Conservation (phyloP, 2,797 vertebrate species). For the Sebastes steindachneri region DNA sequence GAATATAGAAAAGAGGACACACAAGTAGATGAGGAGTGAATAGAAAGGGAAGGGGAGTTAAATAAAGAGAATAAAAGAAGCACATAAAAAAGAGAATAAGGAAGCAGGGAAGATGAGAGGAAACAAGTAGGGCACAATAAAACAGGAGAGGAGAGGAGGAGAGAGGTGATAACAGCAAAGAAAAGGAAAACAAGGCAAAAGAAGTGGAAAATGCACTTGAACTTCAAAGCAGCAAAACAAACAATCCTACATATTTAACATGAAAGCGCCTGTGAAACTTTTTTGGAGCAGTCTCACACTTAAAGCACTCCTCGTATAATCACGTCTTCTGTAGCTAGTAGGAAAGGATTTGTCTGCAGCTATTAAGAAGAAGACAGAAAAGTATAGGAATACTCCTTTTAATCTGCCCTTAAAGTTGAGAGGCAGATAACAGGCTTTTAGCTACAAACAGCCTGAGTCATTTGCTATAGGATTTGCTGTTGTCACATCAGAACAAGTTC, state of each 20-base stretch:
- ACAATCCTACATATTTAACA: conserved; percentile 61
- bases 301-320: conserved; percentile 56
- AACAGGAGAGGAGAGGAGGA: neutral
- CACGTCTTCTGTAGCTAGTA: conserved; percentile 56
- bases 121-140: conserved; percentile 13
- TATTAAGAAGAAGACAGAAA: conserved; percentile 65
- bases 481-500: conserved; percentile 61
- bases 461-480: conserved; percentile 68
- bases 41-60: neutral
- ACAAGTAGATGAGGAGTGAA: conserved; percentile 5
- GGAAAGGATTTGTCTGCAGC: conserved; percentile 71
- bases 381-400: conserved; percentile 65
- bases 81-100: conserved; percentile 11
- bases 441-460: conserved; percentile 66
- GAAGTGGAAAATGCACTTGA: conserved; percentile 41
- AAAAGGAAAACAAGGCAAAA: neutral
- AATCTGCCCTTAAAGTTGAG: conserved; percentile 75
- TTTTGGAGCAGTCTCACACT: conserved; percentile 37
- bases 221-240: conserved; percentile 69
- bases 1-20: neutral
- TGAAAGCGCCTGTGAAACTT: conserved; percentile 48
- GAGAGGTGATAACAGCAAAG: neutral
- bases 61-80: conserved; percentile 7
- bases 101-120: conserved; percentile 11
- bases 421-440: conserved; percentile 76